These are phyloP conservation scores for Labeo calbasu DNA, from an alignment of 2,797 vertebrate species.

Conservation along the genomic window DNA sequence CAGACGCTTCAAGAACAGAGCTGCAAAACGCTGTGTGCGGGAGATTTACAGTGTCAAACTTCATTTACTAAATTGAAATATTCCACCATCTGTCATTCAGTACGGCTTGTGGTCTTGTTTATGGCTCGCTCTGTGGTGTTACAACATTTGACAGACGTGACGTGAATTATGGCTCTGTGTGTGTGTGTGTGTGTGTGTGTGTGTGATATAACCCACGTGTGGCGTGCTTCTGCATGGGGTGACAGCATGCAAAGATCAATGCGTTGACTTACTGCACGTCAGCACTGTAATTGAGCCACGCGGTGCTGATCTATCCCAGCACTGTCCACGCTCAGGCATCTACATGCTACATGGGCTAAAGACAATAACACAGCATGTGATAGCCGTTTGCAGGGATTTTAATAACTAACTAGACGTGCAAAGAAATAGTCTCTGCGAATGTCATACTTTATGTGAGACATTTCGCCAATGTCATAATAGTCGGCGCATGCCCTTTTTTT, in stretches of 20 bases:
- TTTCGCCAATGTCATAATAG: not conserved
- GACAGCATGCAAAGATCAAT: constrained; percentile 23
- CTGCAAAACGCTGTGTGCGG: not conserved
- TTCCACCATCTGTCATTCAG: constrained; percentile 35
- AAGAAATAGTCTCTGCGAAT: not conserved
- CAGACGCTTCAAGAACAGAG: not conserved
- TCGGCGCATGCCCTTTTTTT: not conserved
- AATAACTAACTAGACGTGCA: not conserved
- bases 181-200: not conserved
- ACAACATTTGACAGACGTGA: constrained; percentile 19
- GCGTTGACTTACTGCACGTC: constrained; percentile 8
- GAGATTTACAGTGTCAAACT: constrained; percentile 35
- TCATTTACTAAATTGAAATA: constrained; percentile 40
- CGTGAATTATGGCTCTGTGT: not conserved
- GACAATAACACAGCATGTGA: not conserved
- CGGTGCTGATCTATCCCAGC: constrained; percentile 14
- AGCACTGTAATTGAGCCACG: constrained; percentile 30
- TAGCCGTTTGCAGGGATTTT: not conserved
- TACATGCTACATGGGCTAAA: not conserved
- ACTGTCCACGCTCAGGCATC: constrained; percentile 9
- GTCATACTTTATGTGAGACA: not conserved
- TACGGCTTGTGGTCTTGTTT: constrained; percentile 11
- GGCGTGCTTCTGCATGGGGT: not conserved
- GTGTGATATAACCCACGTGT: not conserved
- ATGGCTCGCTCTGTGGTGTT: not conserved